These are phyloP conservation scores for Phalacrocorax aristotelis DNA, from an alignment of 2,113 vertebrate genomes.

Conservation along the genomic window DNA sequence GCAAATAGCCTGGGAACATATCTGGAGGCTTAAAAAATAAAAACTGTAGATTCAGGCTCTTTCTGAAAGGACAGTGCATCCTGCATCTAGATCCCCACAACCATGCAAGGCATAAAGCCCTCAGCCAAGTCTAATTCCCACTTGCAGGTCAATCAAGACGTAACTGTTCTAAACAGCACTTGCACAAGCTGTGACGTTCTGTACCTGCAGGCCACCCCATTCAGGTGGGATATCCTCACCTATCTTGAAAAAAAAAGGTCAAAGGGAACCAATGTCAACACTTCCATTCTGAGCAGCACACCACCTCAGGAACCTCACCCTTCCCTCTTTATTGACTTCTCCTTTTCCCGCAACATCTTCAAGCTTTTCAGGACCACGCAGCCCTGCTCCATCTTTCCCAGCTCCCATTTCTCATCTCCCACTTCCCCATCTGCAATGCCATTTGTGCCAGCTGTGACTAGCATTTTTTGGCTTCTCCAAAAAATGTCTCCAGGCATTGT, in stretches of 20 bases:
- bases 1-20: background rate
- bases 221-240: background rate
- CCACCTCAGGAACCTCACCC: background rate
- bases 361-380: background rate
- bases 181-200: background rate
- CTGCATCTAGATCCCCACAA: background rate
- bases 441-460: slow-evolving; percentile 40
- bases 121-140: background rate
- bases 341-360: background rate
- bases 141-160: background rate
- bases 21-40: background rate
- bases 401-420: slow-evolving; percentile 8
- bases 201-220: background rate
- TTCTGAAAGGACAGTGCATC: background rate
- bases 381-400: background rate
- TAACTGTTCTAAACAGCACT: background rate
- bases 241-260: background rate
- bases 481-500: background rate
- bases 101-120: background rate
- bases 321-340: background rate
- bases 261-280: background rate
- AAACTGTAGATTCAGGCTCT: background rate
- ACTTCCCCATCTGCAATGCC: slow-evolving; percentile 33
- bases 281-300: background rate
- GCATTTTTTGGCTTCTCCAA: slow-evolving; percentile 9